Evolutionary conservation across 64 coral and sea anemone species (phyloP).

Genomic region (Trachythela sp.): DNA sequence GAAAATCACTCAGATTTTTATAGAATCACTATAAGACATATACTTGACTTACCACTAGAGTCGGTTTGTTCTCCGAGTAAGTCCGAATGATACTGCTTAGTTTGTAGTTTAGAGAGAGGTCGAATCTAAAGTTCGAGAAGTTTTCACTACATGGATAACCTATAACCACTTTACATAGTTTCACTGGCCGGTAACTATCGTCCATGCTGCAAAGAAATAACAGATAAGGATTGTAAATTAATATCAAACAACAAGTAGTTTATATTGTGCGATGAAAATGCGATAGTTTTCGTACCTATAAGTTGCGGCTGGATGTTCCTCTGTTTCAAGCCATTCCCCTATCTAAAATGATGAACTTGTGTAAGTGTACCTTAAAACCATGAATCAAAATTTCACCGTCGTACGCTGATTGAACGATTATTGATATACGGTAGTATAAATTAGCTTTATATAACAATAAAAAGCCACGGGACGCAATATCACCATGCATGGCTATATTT

Average conservation of each 20-base stretch:
- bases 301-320: constrained; percentile 70
- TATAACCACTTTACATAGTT: constrained; percentile 77
- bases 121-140: constrained; percentile 79
- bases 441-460: no score
- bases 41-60: constrained; percentile 74
- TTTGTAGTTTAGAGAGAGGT: constrained; percentile 83
- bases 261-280: neutral
- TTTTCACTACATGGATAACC: constrained; percentile 66
- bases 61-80: constrained; percentile 86
- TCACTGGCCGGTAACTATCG: constrained; percentile 88
- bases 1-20: neutral
- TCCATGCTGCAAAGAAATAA: constrained; percentile 71
- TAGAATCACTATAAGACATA: neutral
- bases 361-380: neutral
- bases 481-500: no score
- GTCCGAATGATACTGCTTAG: constrained; percentile 81
- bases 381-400: no score
- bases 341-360: constrained; percentile 46
- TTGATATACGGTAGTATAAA: no score
- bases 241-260: no score
- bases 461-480: no score
- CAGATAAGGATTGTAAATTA: neutral
- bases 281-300: constrained; percentile 54
- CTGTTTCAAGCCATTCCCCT: constrained; percentile 77
- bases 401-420: no score